Evolutionary conservation across 2,113 vertebrate genomes (phyloP), one percentile per base, ranked within the genome.

Genomic region (Patagioenas fasciata): DNA sequence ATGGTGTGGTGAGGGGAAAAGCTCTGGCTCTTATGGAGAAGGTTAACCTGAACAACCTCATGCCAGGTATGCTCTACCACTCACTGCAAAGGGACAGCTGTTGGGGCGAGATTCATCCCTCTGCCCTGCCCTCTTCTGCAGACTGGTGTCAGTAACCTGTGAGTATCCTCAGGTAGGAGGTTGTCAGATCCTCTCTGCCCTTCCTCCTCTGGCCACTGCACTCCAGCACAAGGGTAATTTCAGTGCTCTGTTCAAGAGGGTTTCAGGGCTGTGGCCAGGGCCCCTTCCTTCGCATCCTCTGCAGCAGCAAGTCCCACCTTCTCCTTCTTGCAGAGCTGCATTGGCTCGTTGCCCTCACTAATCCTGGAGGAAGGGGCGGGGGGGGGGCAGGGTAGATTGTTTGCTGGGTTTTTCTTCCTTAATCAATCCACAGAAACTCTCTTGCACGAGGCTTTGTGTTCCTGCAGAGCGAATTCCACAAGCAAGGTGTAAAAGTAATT

Each of bases 401-500:
- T 95, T 88, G 72, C 23, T 77, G 91, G 86, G 53, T 58, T 93
- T 95, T 80, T 95, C 84, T 77, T 96, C 91, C 93, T 95, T 85
- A 89, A 91, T 95, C 86, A 87, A 6, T 21, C 62, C 75, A 16
- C 80, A 94, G 86, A 91, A 89, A 53, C 0, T 4, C 34, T 36
- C 24, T 73, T 24, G 73, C 66, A 44, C 0, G 54, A 81, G 77
- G 61, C 87, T 95, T 85, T 97, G 88, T 88, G 80, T 66, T 92
- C 80, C 94, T 69, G 56, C 9, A 1, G 58, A 88, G 69, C 3
- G 0, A 94, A 97, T 97, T 96, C 90, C 94, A 91, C 82, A 25
- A 69, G 78, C 90, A 96, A 95, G 95, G 93, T 96, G 93, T 88
- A 95, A 97, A 97, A 96, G 85, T 23, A 69, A 97, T 96, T 89